Percentiles rank a stretch among this genome's conserved stretches.
phyloP scores from a whole-genome alignment of 2,113 vertebrate species.

The Aepyceros melampus region DNA sequence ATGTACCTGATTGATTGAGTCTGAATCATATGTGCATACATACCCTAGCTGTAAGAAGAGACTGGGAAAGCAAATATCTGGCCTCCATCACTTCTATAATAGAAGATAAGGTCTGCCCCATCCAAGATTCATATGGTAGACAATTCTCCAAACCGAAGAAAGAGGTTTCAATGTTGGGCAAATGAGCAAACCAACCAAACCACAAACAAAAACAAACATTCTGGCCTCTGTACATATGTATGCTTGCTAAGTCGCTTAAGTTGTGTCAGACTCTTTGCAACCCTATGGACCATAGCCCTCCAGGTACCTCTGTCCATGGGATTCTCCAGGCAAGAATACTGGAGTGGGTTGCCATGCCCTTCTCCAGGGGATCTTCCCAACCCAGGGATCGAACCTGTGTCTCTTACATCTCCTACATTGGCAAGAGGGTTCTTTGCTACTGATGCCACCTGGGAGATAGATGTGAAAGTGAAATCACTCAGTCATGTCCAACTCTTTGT shows the following conservation, averaged over 20 bases:
- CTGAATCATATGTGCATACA: not conserved
- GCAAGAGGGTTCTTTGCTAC: not conserved
- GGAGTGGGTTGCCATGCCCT: not conserved
- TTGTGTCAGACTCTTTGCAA: not conserved
- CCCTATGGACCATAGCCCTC: accelerated
- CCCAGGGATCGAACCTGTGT: not conserved
- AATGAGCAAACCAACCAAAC: not conserved
- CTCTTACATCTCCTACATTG: not conserved
- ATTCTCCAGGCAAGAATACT: not conserved
- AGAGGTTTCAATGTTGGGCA: not conserved
- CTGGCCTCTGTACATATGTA: not conserved
- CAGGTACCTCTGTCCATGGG: not conserved
- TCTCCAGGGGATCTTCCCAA: not conserved
- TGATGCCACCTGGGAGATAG: not conserved
- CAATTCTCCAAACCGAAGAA: not conserved
- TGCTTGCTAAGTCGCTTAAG: not conserved
- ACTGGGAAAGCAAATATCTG: not conserved
- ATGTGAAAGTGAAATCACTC: not conserved
- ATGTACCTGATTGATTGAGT: not conserved
- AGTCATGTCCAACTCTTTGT: not conserved
- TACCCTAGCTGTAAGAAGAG: not conserved
- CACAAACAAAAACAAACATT: not conserved
- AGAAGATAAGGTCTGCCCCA: not conserved
- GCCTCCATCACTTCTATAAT: not conserved
- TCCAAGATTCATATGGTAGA: not conserved